A percentile compares a stretch with the other conserved stretches of the same genome.
Evolutionary conservation across 2,888 invertebrate genomes (phyloP).

Genomic region (Idaea dimidiata): DNA sequence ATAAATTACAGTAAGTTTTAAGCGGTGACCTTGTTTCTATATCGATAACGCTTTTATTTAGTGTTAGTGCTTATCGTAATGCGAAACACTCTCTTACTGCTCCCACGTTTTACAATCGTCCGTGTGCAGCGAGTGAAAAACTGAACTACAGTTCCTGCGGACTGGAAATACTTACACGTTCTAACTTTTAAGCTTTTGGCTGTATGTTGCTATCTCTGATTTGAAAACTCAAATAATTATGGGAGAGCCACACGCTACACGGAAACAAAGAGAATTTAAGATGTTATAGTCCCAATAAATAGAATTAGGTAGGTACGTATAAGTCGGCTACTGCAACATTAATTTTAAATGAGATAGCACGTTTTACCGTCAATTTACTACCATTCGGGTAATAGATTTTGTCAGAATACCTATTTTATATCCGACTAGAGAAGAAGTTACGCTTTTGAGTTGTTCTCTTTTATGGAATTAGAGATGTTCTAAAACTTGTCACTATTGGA

Average conservation of each 20-base stretch:
- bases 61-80: too few relatives aligned
- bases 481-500: background rate
- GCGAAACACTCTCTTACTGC: too few relatives aligned
- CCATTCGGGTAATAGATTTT: background rate
- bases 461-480: background rate
- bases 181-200: too few relatives aligned
- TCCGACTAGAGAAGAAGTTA: background rate
- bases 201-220: background rate
- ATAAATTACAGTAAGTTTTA: too few relatives aligned
- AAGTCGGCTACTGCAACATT: slow-evolving; percentile 8
- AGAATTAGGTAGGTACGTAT: background rate
- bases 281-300: background rate
- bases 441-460: background rate
- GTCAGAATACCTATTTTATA: background rate
- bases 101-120: too few relatives aligned
- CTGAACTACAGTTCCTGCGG: too few relatives aligned
- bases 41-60: too few relatives aligned
- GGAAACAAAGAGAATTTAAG: background rate
- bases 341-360: slow-evolving; percentile 13
- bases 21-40: too few relatives aligned
- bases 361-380: background rate
- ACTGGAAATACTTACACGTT: too few relatives aligned
- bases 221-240: background rate
- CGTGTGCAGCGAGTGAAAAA: too few relatives aligned
- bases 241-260: background rate